A percentile compares a stretch with the other conserved stretches of the same genome.
Conservation (phyloP, 2,888 invertebrate genomes). For the Toxonevra muliebris region DNA sequence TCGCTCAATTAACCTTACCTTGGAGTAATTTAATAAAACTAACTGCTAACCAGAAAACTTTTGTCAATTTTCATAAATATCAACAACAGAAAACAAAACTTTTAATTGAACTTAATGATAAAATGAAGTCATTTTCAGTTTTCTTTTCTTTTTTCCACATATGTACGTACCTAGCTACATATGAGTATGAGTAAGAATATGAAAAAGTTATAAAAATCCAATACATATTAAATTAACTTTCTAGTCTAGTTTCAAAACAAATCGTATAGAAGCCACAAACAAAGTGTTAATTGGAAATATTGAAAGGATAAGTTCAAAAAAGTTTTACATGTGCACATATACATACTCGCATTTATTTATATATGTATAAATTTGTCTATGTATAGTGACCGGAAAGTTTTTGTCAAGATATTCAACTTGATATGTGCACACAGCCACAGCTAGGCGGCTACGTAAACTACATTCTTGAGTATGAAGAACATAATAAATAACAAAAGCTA, state of each 20-base stretch:
- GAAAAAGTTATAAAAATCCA: too few relatives aligned
- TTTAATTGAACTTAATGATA: constrained; percentile 10
- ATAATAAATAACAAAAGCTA: too few relatives aligned
- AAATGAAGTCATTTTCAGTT: constrained; percentile 20
- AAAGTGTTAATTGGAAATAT: constrained; percentile 24
- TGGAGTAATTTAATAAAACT: too few relatives aligned
- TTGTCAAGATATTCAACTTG: constrained; percentile 9
- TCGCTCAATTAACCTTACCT: too few relatives aligned
- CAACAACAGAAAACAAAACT: constrained; percentile 2
- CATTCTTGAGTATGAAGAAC: too few relatives aligned
- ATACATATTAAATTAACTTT: too few relatives aligned
- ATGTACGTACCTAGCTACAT: too few relatives aligned
- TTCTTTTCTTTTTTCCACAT: too few relatives aligned
- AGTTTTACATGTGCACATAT: constrained; percentile 13
- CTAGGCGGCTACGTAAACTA: not conserved
- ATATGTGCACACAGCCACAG: not conserved
- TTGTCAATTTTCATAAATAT: too few relatives aligned
- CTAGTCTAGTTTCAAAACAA: not conserved
- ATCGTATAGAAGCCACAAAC: constrained; percentile 15
- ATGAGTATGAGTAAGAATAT: too few relatives aligned
- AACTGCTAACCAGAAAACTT: too few relatives aligned
- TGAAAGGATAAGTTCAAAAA: constrained; percentile 20
- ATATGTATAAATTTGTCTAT: not conserved
- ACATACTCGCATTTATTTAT: not conserved
- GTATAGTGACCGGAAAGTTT: constrained; percentile 13